Base-by-base conservation (phyloP, 2,888 invertebrate species). In the Ophion obscuratus region DNA sequence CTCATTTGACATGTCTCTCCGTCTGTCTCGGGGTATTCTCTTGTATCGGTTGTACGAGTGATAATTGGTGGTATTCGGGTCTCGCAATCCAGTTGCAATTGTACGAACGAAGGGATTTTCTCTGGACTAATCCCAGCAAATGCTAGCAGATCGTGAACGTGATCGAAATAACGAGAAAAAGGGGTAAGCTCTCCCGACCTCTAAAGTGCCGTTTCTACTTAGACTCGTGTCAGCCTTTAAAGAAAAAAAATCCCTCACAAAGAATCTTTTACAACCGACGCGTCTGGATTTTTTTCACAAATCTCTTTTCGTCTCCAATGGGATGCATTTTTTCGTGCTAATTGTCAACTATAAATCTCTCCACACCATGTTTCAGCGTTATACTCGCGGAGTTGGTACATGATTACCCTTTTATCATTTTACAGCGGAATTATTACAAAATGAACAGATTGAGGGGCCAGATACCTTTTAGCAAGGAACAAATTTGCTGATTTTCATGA, bases 41-140 rank as follows among this genome's bases (percentile, higher is more conserved):
- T 79, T n/a, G 67, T 75, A 75, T 67, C 53, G 77, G 66, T 79
- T 71, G 59, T 75, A 76, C 76, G 73, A 67, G 75, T 67, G 81
- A 87, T 90, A 91, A 91, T 91, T 91, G 88, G 88, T 86, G 85
- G 87, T 88, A 89, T 90, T 91, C 90, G 88, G 89, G 87, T 90
- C 84, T 83, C 77, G 59, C 78, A 83, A 90, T 89, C 84, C 89
- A 89, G 87, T 88, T 87, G 89, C 87, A 84, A 83, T 84, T 76
- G 47, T 77, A 68, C 74, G 47, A 73, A 59, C 77, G 27, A 53
- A 62, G 73, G 77, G 77, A 77, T 73, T 66, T 70, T 66, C 71
- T 59, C 78, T 59, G 24, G 17, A 24, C 79, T 71, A 62, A 68
- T 75, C 78, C 59, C 73, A 59, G 68, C 53, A 44, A 82, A 79